Base-by-base conservation (phyloP, 2,888 invertebrate species). In the Pandemis corylana region DNA sequence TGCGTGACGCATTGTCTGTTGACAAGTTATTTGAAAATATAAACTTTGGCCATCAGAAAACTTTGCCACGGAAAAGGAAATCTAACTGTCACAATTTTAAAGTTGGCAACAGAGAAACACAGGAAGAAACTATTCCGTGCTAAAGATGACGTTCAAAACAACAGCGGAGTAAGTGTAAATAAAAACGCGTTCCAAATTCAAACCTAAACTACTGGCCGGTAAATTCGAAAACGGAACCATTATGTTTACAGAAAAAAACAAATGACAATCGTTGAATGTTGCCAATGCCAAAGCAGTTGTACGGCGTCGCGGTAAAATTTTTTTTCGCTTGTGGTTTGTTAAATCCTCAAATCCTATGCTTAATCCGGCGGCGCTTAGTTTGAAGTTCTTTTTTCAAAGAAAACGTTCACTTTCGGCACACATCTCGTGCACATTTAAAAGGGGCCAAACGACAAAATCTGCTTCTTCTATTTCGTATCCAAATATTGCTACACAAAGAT, bases 331-430 rank as follows among this genome's bases (percentile, higher is more conserved):
- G 71, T 10, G 12, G 12, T 36, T 51, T 20, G 5, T 46, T 63
- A 49, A 65, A 64, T 70, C 56, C 51, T 65, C 62, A 70, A 76
- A 76, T 76, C 51, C 64, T 82, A 83, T 80, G 77, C 82, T 82
- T 92, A 93, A 92, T 93, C 91, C 88, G 89, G 89, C 93, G 93
- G 93, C 91, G 89, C 88, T 91, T 88, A 93, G 89, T 92, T 92
- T 91, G 92, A 93, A 93, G 87, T 93, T 92, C 86, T 88, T 92
- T 92, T 92, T 92, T 89, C 85, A 83, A 81, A 83, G 80, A 79
- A 56, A 83, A 85, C 85, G 80, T 89, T 91, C 90, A 86, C 88
- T 92, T 91, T 91, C 89, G 79, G 86, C 83, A 62, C 61, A 10
- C 44, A 42, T 64, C 44, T 66, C 41, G 28, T 44, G 4, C 65